phyloP scores from a whole-genome alignment of 2,888 invertebrate genomes.

The Zaprionus lineosus region DNA sequence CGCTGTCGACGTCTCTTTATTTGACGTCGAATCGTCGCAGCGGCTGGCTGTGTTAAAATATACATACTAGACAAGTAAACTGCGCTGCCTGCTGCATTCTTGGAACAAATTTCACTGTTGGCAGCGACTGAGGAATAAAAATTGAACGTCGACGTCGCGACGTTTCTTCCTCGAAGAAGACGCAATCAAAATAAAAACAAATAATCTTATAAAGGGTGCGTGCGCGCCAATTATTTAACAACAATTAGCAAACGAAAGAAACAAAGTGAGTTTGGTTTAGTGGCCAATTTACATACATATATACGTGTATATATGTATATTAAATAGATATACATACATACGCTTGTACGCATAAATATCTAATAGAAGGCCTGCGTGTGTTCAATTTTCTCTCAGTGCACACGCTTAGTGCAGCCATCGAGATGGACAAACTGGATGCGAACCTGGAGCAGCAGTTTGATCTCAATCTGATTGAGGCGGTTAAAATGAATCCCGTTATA shows the following conservation, averaged over 20 bases:
- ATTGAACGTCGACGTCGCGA: conserved; percentile 76
- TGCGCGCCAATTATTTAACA: conserved; percentile 77
- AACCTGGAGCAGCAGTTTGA: conserved; percentile 81
- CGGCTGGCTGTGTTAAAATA: conserved; percentile 60
- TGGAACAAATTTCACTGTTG: conserved; percentile 72
- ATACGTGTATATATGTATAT: conserved; percentile 1
- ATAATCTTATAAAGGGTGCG: conserved; percentile 63
- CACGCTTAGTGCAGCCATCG: conserved; percentile 69
- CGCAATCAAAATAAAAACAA: conserved; percentile 76
- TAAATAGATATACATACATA: not conserved
- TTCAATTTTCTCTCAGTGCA: conserved; percentile 60
- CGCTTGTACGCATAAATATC: conserved; percentile 13
- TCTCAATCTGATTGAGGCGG: conserved; percentile 80
- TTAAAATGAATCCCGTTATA: conserved; percentile 81
- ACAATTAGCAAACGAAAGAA: conserved; percentile 72
- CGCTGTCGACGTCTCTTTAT: conserved; percentile 66
- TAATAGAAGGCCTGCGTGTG: conserved; percentile 22
- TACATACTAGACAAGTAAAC: conserved; percentile 60
- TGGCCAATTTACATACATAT: conserved; percentile 34
- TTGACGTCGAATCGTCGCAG: conserved; percentile 59
- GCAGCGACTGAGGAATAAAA: conserved; percentile 78
- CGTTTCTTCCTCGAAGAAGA: conserved; percentile 74
- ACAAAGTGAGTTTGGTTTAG: conserved; percentile 70
- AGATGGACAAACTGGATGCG: conserved; percentile 80
- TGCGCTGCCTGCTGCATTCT: conserved; percentile 60